These are phyloP conservation scores for Rhinopomastus cyanomelas DNA, from an alignment of 2,113 vertebrate genomes.

Conservation along the genomic window DNA sequence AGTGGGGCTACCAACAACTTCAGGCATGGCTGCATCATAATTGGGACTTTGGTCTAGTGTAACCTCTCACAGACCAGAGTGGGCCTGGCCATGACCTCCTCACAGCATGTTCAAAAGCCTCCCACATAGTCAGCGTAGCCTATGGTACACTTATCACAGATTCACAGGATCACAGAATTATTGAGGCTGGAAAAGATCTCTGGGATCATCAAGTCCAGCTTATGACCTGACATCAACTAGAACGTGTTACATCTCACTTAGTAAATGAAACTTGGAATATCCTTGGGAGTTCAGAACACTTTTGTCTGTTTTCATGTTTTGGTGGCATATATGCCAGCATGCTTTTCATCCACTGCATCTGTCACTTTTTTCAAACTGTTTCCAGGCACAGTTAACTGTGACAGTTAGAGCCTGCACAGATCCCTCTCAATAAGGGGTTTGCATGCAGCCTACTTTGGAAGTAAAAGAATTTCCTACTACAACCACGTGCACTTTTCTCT, in stretches of 20 bases:
- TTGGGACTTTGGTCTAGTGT: not conserved
- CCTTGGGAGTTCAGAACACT: not conserved
- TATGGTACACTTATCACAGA: not conserved
- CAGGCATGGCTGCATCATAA: not conserved
- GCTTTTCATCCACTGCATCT: not conserved
- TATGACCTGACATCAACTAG: no score
- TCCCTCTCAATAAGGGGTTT: not conserved
- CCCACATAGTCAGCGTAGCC: accelerated
- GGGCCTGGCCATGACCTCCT: not conserved
- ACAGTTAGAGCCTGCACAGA: not conserved
- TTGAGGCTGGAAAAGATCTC: no score
- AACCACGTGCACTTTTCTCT: not conserved
- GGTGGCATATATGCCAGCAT: not conserved
- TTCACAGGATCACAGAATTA: no score
- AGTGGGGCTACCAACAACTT: not conserved
- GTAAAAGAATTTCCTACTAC: not conserved
- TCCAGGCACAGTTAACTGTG: not conserved
- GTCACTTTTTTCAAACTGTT: not conserved
- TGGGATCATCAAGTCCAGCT: no score
- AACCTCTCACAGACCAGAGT: not conserved
- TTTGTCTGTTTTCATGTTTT: accelerated
- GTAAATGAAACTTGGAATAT: not conserved
- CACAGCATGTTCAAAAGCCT: accelerated
- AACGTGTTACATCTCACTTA: not conserved
- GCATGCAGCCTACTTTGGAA: not conserved